phyloP scores from a whole-genome alignment of 2,797 vertebrate species.

The Aulostomus chinensis region DNA sequence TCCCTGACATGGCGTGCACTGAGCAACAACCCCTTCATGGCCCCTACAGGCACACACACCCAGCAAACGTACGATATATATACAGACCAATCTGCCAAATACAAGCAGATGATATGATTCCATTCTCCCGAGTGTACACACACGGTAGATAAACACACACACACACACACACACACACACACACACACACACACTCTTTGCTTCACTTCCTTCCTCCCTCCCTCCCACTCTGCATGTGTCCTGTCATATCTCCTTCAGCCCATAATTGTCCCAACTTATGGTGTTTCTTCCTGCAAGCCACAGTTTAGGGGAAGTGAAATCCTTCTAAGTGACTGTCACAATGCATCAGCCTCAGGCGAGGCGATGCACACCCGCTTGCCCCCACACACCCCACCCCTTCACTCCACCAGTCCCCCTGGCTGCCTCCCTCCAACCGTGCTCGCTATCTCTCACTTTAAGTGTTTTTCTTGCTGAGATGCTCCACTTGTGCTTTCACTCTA shows the following conservation, averaged over 20 bases:
- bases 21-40: conserved; percentile 82
- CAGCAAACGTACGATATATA: conserved; percentile 29
- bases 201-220: conserved; percentile 70
- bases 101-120: conserved; percentile 53
- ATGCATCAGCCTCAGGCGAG: conserved; percentile 83
- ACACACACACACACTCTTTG: conserved; percentile 46
- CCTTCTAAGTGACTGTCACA: conserved; percentile 91
- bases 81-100: conserved; percentile 34
- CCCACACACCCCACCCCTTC: conserved; percentile 17
- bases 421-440: conserved; percentile 49
- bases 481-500: conserved; percentile 73
- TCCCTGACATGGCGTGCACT: conserved; percentile 84
- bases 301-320: conserved; percentile 89
- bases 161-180: conserved; percentile 33
- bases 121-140: conserved; percentile 27
- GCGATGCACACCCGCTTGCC: conserved; percentile 79
- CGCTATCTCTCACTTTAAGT: conserved; percentile 71
- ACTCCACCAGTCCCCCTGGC: conserved; percentile 50
- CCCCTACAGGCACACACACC: conserved; percentile 66
- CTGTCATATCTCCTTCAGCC: conserved; percentile 90
- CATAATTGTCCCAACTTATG: conserved; percentile 87
- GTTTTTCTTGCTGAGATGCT: conserved; percentile 71
- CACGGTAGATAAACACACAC: conserved; percentile 9
- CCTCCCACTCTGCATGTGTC: conserved; percentile 80
- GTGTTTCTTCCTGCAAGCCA: conserved; percentile 84